A percentile compares a stretch with the other conserved stretches of the same genome.
These are phyloP conservation scores for Notamacropus eugenii DNA, from an alignment of 2,797 vertebrate species.

Conservation along the genomic window DNA sequence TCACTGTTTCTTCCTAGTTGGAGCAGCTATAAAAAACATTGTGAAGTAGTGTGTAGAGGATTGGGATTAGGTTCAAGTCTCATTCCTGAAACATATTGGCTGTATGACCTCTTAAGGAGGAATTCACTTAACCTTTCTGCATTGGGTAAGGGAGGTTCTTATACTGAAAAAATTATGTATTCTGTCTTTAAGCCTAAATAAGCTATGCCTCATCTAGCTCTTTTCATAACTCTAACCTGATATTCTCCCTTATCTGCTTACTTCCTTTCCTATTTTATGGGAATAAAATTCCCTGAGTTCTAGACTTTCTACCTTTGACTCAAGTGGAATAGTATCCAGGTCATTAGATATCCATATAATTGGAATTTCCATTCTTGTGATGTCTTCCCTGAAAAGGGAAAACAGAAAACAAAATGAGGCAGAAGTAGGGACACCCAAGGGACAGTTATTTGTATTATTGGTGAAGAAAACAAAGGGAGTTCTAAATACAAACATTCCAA, in stretches of 20 bases:
- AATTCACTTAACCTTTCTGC: not conserved
- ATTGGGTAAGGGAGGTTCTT: not conserved
- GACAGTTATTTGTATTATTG: not conserved
- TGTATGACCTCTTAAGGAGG: not conserved
- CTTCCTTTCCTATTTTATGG: not conserved
- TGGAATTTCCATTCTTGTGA: not conserved
- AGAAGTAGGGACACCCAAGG: slow-evolving; percentile 18
- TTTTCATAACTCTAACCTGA: not conserved
- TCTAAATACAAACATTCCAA: not conserved
- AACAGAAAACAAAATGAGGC: not conserved
- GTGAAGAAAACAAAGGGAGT: not conserved
- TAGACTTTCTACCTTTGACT: not conserved
- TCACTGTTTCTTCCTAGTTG: not conserved
- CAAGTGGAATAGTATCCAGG: not conserved
- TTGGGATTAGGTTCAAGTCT: not conserved
- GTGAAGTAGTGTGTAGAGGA: not conserved
- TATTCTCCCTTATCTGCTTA: not conserved
- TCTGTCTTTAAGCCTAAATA: not conserved
- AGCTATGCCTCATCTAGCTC: not conserved
- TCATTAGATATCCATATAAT: not conserved
- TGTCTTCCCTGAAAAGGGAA: slow-evolving; percentile 8
- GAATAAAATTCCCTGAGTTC: not conserved
- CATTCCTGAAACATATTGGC: not conserved
- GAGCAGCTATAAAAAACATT: not conserved
- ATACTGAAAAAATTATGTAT: not conserved